Evolutionary conservation across 2,113 vertebrate genomes (phyloP).

Genomic region (Nematolebias whitei): DNA sequence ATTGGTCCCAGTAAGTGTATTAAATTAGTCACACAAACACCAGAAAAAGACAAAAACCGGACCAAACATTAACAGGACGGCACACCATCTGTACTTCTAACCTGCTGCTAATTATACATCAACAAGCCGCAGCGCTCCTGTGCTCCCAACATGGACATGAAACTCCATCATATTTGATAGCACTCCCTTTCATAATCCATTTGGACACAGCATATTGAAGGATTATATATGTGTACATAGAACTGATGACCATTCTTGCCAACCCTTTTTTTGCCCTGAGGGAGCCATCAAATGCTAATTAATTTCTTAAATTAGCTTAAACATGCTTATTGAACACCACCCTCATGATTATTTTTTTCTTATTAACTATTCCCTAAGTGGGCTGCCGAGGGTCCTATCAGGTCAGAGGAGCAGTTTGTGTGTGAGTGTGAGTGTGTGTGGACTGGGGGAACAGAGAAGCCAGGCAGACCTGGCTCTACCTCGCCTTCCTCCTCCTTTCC

Average conservation of each 20-base stretch:
- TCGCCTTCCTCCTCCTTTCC: slow-evolving; percentile 48
- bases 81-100: slow-evolving; percentile 12
- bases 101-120: background rate
- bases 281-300: slow-evolving; percentile 73
- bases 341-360: slow-evolving; percentile 69
- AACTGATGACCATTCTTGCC: slow-evolving; percentile 41
- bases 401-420: slow-evolving; percentile 54
- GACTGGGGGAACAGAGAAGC: slow-evolving; percentile 13
- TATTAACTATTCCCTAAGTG: slow-evolving; percentile 76
- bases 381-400: slow-evolving; percentile 59
- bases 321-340: slow-evolving; percentile 72
- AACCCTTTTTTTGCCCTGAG: slow-evolving; percentile 53
- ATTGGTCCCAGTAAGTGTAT: slow-evolving; percentile 20
- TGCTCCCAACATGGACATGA: slow-evolving; percentile 44
- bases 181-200: slow-evolving; percentile 61
- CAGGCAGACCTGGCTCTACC: slow-evolving; percentile 69
- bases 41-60: background rate
- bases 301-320: slow-evolving; percentile 77
- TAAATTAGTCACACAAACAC: background rate
- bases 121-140: slow-evolving; percentile 23
- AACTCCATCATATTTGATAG: slow-evolving; percentile 46
- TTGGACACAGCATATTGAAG: slow-evolving; percentile 63
- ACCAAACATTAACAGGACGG: slow-evolving; percentile 1
- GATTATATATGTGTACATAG: slow-evolving; percentile 66
- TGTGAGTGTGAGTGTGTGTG: slow-evolving; percentile 16